Conservation (phyloP, 2,888 invertebrate genomes). For the Acanthosepion lycidas region DNA sequence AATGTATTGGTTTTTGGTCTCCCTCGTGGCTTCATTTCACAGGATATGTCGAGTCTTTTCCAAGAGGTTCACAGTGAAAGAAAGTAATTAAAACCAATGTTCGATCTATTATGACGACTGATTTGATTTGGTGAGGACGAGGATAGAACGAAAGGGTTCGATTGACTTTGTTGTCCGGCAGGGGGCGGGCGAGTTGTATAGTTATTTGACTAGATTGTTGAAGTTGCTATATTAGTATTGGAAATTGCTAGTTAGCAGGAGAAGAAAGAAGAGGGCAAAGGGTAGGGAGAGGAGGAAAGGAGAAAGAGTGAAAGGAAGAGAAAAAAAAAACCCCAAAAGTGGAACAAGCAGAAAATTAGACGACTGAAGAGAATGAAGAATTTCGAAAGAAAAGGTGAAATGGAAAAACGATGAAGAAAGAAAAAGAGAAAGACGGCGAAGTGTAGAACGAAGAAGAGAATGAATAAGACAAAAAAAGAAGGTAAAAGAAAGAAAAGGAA, state of each 20-base stretch:
- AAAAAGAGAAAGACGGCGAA: not conserved
- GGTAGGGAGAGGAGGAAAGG: not conserved
- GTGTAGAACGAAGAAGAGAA: not conserved
- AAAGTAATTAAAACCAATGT: not conserved
- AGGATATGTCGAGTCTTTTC: not conserved
- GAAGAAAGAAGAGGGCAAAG: not conserved
- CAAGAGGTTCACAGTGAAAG: not conserved
- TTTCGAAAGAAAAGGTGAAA: too few relatives aligned
- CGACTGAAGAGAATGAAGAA: not conserved
- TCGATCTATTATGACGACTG: not conserved
- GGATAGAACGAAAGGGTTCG: not conserved
- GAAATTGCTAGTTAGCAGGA: not conserved
- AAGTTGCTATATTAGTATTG: not conserved
- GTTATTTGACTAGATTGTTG: not conserved
- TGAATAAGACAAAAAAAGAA: not conserved
- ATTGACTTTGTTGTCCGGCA: not conserved
- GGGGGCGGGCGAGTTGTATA: not conserved
- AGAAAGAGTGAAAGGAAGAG: not conserved
- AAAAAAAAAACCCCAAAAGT: too few relatives aligned
- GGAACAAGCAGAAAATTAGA: not conserved
- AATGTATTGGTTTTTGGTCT: not conserved
- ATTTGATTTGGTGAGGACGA: not conserved
- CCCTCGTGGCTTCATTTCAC: not conserved
- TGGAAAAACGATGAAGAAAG: not conserved
- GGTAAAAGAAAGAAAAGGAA: not conserved